phyloP scores from a whole-genome alignment of 2,888 invertebrate species.

The Anticlea derivata region DNA sequence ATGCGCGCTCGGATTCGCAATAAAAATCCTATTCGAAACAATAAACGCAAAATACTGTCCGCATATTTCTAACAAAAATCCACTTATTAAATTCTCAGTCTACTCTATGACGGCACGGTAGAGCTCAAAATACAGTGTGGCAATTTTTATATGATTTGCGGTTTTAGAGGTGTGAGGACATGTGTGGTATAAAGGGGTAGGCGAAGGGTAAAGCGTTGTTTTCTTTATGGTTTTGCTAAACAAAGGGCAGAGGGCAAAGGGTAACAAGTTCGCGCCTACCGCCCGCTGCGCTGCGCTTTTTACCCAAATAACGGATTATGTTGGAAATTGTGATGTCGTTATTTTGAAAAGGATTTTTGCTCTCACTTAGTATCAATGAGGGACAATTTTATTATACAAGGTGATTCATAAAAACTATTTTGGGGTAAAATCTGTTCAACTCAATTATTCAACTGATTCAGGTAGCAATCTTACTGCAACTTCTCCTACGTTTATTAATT shows the following conservation, averaged over 20 bases:
- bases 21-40: conserved; percentile 64
- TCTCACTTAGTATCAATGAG: background rate
- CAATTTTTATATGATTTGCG: conserved; percentile 43
- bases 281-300: conserved; percentile 64
- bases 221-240: conserved; percentile 67
- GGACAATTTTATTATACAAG: too few relatives aligned
- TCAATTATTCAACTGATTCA: too few relatives aligned
- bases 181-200: conserved; percentile 72
- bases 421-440: too few relatives aligned
- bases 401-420: too few relatives aligned
- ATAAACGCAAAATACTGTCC: conserved; percentile 46
- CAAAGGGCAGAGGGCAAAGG: conserved; percentile 66
- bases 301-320: conserved; percentile 55
- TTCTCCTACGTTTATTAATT: too few relatives aligned
- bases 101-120: conserved; percentile 31
- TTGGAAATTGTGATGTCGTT: conserved; percentile 58
- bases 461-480: too few relatives aligned
- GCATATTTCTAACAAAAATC: conserved; percentile 34
- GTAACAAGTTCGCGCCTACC: conserved; percentile 70
- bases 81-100: conserved; percentile 24
- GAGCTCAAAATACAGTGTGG: conserved; percentile 29
- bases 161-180: conserved; percentile 46
- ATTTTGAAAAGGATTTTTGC: conserved; percentile 38
- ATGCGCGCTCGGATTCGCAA: conserved; percentile 63
- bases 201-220: conserved; percentile 71